These are phyloP conservation scores for Xylota segnis DNA, from an alignment of 2,888 invertebrate species.

Conservation along the genomic window DNA sequence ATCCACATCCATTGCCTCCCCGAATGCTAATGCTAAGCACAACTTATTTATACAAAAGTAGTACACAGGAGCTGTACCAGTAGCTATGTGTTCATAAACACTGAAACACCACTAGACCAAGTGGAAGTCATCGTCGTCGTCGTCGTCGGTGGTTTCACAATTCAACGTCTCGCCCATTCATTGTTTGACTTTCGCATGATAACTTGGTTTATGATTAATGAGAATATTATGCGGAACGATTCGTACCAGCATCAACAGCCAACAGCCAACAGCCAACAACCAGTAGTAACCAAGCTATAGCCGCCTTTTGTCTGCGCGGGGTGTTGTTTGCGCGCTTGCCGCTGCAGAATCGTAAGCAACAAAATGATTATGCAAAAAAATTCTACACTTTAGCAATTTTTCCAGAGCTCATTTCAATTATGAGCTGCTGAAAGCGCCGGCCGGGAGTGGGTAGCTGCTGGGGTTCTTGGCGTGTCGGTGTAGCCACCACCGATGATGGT, in stretches of 20 bases:
- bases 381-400: slow-evolving; percentile 75
- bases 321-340: slow-evolving; percentile 57
- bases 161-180: slow-evolving; percentile 76
- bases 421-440: slow-evolving; percentile 49
- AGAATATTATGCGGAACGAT: slow-evolving; percentile 77
- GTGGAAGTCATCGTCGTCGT: neutral
- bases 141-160: slow-evolving; percentile 37
- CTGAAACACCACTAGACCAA: slow-evolving; percentile 14
- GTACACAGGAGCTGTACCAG: slow-evolving; percentile 19
- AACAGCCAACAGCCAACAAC: slow-evolving; percentile 16
- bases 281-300: too few relatives aligned
- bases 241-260: slow-evolving; percentile 67
- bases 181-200: slow-evolving; percentile 77
- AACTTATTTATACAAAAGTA: slow-evolving; percentile 64
- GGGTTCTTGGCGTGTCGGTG: slow-evolving; percentile 9
- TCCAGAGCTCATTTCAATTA: slow-evolving; percentile 75
- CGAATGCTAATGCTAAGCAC: slow-evolving; percentile 49
- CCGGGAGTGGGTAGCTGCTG: slow-evolving; percentile 27
- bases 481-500: slow-evolving; percentile 33
- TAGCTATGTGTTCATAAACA: neutral
- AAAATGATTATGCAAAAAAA: slow-evolving; percentile 76
- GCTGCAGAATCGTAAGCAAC: slow-evolving; percentile 71
- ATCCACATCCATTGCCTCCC: neutral
- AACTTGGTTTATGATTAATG: slow-evolving; percentile 77
- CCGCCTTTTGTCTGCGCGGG: slow-evolving; percentile 54